Evolutionary conservation across 2,113 vertebrate genomes (phyloP).

Genomic region (Saccopteryx leptura): DNA sequence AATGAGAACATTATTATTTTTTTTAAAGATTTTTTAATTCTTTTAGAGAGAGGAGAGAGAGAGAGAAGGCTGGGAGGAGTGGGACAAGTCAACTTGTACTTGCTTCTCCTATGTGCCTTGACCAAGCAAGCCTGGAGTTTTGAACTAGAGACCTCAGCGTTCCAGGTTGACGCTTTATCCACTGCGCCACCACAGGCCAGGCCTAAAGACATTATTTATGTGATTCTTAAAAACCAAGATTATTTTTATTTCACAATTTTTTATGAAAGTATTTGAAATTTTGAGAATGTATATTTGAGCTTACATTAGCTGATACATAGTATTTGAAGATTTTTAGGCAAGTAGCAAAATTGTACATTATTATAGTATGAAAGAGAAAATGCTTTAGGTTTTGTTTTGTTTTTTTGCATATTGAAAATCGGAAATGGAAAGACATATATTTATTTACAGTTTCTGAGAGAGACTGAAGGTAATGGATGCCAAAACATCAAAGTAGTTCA

Average conservation of each 20-base stretch:
- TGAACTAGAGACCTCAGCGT: too few species aligned
- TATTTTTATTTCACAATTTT: constrained; percentile 58
- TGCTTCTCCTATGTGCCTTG: too few species aligned
- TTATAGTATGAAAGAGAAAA: constrained; percentile 31
- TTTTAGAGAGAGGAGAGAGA: too few species aligned
- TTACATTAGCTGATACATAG: constrained; percentile 48
- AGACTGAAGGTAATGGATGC: background rate
- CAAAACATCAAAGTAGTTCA: constrained; percentile 38
- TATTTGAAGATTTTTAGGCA: constrained; percentile 12
- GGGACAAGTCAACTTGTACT: too few species aligned
- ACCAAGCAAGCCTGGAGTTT: too few species aligned
- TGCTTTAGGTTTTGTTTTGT: background rate
- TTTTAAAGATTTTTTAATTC: too few species aligned
- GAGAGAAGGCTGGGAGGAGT: too few species aligned
- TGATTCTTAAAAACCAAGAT: constrained; percentile 58
- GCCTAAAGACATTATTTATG: constrained; percentile 37
- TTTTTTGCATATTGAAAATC: constrained; percentile 20
- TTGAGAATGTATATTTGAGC: constrained; percentile 69
- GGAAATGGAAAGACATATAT: background rate
- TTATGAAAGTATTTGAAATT: constrained; percentile 63
- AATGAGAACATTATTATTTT: background rate
- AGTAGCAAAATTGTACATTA: constrained; percentile 26
- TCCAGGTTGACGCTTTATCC: too few species aligned
- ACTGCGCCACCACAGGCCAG: too few species aligned
- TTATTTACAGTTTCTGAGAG: constrained; percentile 49